Evolutionary conservation across 2,113 vertebrate genomes (phyloP).

Genomic region (Gymnobelideus leadbeateri): DNA sequence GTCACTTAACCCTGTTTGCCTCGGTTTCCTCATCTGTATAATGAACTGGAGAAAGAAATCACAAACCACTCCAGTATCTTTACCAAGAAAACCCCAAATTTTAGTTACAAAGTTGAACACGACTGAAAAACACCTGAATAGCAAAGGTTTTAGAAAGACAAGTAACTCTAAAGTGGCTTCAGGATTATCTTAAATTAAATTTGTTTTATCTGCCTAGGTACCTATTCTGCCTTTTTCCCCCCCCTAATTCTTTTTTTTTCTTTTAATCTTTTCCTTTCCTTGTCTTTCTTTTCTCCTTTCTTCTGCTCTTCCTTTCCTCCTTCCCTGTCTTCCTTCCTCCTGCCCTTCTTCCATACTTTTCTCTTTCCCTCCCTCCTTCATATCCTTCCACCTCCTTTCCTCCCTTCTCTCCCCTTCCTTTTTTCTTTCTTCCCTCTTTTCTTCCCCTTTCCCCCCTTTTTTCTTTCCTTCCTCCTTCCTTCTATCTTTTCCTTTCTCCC

Average conservation of each 20-base stretch:
- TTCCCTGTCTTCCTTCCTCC: background rate
- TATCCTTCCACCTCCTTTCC: background rate
- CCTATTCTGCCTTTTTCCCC: background rate
- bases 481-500: conserved; percentile 47
- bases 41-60: background rate
- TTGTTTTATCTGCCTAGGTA: background rate
- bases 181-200: background rate
- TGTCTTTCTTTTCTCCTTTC: no score
- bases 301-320: no score
- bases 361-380: background rate
- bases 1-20: background rate
- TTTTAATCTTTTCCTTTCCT: background rate
- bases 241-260: background rate
- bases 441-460: no score
- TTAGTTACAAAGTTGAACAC: no score
- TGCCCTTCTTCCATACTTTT: background rate
- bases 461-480: background rate
- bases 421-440: background rate
- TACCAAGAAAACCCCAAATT: background rate
- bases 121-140: background rate
- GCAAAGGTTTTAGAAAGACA: background rate
- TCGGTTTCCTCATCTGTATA: background rate
- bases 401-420: background rate
- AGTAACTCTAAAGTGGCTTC: background rate
- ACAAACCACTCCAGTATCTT: background rate